A percentile compares a stretch with the other conserved stretches of the same genome.
These are phyloP conservation scores for Colostygia pectinataria DNA, from an alignment of 2,888 invertebrate species.

Conservation along the genomic window DNA sequence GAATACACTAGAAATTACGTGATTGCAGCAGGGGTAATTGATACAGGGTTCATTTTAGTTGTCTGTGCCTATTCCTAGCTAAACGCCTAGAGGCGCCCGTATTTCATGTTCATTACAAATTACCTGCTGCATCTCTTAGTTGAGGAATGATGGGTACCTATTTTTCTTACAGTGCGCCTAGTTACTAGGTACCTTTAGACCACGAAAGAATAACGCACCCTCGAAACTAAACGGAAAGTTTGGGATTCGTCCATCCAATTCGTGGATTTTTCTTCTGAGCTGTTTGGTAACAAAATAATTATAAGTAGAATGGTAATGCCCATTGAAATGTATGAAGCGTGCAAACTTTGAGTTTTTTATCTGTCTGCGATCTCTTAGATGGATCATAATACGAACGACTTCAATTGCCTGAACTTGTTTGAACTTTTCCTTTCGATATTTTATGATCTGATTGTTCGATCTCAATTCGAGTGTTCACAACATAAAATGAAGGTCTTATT, in stretches of 20 bases:
- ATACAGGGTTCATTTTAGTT: not conserved
- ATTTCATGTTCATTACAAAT: no score
- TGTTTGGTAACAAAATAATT: no score
- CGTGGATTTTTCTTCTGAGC: no score
- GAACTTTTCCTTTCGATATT: slow-evolving; percentile 17
- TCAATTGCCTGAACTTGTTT: slow-evolving; percentile 14
- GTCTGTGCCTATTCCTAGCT: no score
- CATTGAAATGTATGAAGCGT: slow-evolving; percentile 1
- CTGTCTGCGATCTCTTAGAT: slow-evolving; percentile 5
- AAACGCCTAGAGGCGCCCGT: no score
- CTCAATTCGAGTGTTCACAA: slow-evolving; percentile 13
- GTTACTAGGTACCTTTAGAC: no score
- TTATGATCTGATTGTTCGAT: slow-evolving; percentile 23
- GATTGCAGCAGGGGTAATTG: slow-evolving; percentile 14
- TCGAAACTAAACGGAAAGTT: no score
- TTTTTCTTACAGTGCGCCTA: no score
- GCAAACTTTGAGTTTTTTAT: slow-evolving; percentile 6
- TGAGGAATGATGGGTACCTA: no score
- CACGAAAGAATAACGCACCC: no score
- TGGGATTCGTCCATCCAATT: no score
- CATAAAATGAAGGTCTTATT: slow-evolving; percentile 9
- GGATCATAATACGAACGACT: slow-evolving; percentile 14
- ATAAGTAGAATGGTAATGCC: not conserved
- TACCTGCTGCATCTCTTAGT: no score
- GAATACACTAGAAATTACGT: slow-evolving; percentile 8